phyloP scores from a whole-genome alignment of 2,113 vertebrate species.

The Peromyscus maniculatus region DNA sequence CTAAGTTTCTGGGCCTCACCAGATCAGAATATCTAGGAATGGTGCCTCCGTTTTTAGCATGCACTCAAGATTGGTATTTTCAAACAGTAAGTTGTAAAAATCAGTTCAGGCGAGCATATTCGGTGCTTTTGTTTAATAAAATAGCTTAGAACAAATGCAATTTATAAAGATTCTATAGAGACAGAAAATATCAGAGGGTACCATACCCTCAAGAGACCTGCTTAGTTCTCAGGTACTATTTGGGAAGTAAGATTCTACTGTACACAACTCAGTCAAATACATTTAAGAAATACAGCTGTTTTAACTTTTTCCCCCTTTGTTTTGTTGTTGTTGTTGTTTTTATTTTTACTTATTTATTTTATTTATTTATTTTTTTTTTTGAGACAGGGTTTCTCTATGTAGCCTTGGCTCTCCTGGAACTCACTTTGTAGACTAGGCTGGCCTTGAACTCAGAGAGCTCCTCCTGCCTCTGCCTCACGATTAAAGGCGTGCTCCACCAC shows the following conservation, averaged over 20 bases:
- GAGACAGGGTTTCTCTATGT: neutral
- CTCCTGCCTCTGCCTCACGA: neutral
- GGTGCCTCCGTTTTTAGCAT: slow-evolving; percentile 5
- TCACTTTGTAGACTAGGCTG: neutral
- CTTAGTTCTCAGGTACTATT: neutral
- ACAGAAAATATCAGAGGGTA: slow-evolving; percentile 41
- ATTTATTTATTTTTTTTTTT: no score
- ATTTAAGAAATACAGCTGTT: slow-evolving; percentile 50
- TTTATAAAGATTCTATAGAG: slow-evolving; percentile 45
- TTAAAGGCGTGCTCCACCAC: neutral
- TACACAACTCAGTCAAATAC: neutral
- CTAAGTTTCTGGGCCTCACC: neutral
- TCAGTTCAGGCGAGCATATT: neutral
- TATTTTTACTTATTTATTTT: no score
- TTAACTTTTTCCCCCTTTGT: neutral
- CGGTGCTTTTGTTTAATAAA: slow-evolving; percentile 2
- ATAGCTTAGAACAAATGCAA: neutral
- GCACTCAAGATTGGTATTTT: slow-evolving; percentile 20
- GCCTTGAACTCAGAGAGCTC: neutral
- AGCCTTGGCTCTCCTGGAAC: neutral
- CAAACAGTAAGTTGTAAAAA: slow-evolving; percentile 35
- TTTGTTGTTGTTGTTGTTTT: neutral
- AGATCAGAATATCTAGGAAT: neutral
- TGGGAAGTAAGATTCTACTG: slow-evolving; percentile 7
- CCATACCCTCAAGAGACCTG: neutral